These are phyloP conservation scores for Drosophila sproati DNA, from an alignment of 1,140 invertebrate species.

Conservation along the genomic window DNA sequence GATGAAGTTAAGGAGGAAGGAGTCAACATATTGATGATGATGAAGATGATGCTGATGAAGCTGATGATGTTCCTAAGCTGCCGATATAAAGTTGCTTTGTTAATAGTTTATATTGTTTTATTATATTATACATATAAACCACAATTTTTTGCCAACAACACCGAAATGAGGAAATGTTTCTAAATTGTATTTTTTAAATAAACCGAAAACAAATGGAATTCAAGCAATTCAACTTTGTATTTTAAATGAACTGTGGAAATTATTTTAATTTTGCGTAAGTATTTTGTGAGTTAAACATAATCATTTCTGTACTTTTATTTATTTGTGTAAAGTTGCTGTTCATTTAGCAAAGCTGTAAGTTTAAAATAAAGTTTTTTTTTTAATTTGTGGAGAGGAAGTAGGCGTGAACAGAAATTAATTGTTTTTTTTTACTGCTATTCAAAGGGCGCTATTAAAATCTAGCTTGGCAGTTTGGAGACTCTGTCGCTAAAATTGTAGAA, in stretches of 20 bases:
- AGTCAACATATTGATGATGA: constrained; percentile 1
- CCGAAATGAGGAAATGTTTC: constrained; percentile 43
- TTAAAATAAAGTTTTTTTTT: too few species aligned
- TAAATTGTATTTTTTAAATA: constrained; percentile 57
- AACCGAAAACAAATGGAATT: constrained; percentile 35
- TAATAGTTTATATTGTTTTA: constrained; percentile 82
- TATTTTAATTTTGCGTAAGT: background rate
- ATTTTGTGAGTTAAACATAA: background rate
- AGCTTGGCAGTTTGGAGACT: background rate
- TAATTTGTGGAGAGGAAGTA: too few species aligned
- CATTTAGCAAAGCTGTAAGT: too few species aligned
- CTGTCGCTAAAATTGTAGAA: background rate
- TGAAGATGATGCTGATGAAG: constrained; percentile 30
- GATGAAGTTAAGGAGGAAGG: constrained; percentile 20
- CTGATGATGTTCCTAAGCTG: constrained; percentile 76
- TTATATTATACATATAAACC: constrained; percentile 58
- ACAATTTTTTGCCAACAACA: constrained; percentile 68
- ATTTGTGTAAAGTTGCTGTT: too few species aligned
- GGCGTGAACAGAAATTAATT: too few species aligned
- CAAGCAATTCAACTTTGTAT: background rate
- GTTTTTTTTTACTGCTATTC: too few species aligned
- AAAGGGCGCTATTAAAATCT: too few species aligned
- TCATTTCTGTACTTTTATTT: too few species aligned
- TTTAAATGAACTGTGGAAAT: background rate
- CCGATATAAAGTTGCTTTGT: constrained; percentile 78